phyloP scores from a whole-genome alignment of 2,797 vertebrate genomes.

The Hirundo rustica region DNA sequence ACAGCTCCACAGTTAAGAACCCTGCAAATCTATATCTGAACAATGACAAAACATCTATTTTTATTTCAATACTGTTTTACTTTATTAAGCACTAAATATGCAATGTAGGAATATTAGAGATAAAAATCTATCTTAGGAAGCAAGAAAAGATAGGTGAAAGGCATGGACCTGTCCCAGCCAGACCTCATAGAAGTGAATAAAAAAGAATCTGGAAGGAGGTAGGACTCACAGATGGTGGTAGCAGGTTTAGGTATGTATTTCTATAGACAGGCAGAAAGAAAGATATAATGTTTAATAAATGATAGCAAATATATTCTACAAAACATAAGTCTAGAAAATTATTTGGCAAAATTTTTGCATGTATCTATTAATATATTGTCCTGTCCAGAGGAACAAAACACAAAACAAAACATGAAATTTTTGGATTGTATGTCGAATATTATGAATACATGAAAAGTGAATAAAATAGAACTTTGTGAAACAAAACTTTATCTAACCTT shows the following conservation, averaged over 20 bases:
- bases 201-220: neutral
- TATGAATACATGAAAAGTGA: neutral
- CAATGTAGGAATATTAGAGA: neutral
- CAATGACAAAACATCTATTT: neutral
- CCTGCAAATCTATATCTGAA: neutral
- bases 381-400: neutral
- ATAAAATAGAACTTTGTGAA: neutral
- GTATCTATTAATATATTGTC: neutral
- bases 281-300: neutral
- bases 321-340: neutral
- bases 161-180: neutral
- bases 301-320: neutral
- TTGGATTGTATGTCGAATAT: neutral
- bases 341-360: neutral
- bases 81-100: neutral
- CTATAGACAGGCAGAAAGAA: neutral
- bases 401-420: neutral
- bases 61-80: neutral
- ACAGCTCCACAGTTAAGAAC: neutral
- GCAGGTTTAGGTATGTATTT: neutral
- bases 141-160: neutral
- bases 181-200: neutral
- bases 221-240: neutral
- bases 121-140: neutral
- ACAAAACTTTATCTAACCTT: neutral